Evolutionary conservation across 2,113 vertebrate species (phyloP), one percentile per base, ranked within the genome.

Genomic region (Podiceps cristatus): DNA sequence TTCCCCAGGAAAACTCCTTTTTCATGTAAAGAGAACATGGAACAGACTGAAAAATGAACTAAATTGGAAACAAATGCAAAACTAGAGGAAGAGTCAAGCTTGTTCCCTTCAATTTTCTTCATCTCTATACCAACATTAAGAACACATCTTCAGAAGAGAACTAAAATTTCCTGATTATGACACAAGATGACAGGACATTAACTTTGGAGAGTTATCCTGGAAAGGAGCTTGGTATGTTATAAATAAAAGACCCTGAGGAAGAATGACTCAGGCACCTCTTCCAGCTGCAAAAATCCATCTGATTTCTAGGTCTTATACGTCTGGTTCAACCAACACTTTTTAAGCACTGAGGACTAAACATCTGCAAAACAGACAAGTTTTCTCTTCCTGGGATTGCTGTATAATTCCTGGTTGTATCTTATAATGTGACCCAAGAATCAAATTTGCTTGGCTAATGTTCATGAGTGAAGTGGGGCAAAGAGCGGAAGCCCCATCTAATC

Each of bases 1-100:
- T 76, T 72, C 76, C 22, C 45, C 14, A 45, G 68, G 85, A 96
- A 97, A 93, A 72, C 23, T 62, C 92, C 90, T 64, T 91, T 96
- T 72, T 59, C 86, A 71, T 79, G 50, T 62, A 37, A 79, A 82
- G 13, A 92, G 72, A 85, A 74, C 45, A 63, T 3, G 5, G 81
- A 89, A 68, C 6, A 66, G 81, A 52, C 69, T 33, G 29, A 40
- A 89, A 72, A 53, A 42, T 33, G 14, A 86, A 84, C 6, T 60
- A 24, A 74, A 67, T 1, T 44, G 71, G 47, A 94, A 90, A 62
- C 24, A 60, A 85, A 55, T 16, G 52, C 11, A 90, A 63, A 95
- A 82, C 10, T n/a, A 35, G 24, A 87, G 35, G 44, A 87, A 42
- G 25, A 94, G 27, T 67, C 37, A 67, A 80, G 49, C 37, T 81